phyloP scores from a whole-genome alignment of 1,140 invertebrate genomes.

The Heliconius melpomene region DNA sequence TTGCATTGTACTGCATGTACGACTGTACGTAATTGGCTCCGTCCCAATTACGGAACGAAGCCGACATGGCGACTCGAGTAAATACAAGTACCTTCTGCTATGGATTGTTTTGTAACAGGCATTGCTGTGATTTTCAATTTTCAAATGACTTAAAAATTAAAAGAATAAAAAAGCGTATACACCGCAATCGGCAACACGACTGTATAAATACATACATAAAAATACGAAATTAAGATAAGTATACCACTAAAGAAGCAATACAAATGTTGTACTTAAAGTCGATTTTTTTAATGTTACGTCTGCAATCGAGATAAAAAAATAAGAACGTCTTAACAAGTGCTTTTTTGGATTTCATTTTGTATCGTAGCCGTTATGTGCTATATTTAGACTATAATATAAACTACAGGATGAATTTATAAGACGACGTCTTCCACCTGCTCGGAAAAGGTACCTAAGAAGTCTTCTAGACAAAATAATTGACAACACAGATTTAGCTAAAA shows the following conservation, averaged over 20 bases:
- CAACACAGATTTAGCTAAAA: slow-evolving; percentile 55
- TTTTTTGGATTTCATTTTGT: not conserved
- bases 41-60: slow-evolving; percentile 48
- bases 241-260: not conserved
- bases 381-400: slow-evolving; percentile 17
- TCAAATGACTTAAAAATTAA: not conserved
- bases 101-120: slow-evolving; percentile 25
- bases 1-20: slow-evolving; percentile 47
- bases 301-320: slow-evolving; percentile 2
- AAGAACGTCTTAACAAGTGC: not conserved
- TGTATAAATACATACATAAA: not conserved
- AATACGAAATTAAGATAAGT: slow-evolving; percentile 1
- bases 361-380: not conserved
- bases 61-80: slow-evolving; percentile 34
- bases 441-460: slow-evolving; percentile 50
- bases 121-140: not conserved
- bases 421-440: slow-evolving; percentile 55
- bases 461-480: slow-evolving; percentile 52
- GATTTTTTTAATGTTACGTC: not conserved
- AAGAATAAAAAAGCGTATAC: not conserved
- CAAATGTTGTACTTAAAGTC: not conserved
- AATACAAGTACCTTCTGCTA: slow-evolving; percentile 25
- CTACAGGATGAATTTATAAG: slow-evolving; percentile 57
- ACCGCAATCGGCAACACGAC: not conserved
- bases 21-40: slow-evolving; percentile 44